Conservation (phyloP, 2,113 vertebrate genomes). For the Cyprinodon brontotheroides region DNA sequence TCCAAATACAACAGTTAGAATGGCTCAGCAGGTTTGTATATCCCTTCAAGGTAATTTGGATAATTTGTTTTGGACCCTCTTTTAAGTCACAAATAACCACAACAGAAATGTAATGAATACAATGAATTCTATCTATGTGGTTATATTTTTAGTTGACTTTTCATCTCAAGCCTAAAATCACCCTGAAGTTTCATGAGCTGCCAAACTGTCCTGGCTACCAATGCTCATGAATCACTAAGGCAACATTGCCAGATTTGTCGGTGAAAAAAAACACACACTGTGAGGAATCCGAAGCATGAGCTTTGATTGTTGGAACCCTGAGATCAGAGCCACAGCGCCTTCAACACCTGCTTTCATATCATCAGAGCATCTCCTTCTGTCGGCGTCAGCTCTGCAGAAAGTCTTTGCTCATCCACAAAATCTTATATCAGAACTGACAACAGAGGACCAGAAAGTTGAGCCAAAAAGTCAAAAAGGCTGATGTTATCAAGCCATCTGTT, state of each 20-base stretch:
- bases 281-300: neutral
- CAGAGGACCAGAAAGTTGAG: conserved; percentile 33
- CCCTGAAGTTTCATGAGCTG: neutral
- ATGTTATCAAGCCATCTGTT: conserved; percentile 70
- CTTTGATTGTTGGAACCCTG: neutral
- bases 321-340: neutral
- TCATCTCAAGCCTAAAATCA: neutral
- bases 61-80: too few relatives aligned
- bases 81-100: too few relatives aligned
- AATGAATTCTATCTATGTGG: too few relatives aligned
- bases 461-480: conserved; percentile 22
- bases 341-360: conserved; percentile 1
- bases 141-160: neutral
- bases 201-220: neutral
- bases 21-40: too few relatives aligned
- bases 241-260: neutral
- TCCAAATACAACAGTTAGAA: too few relatives aligned
- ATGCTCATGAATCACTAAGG: neutral
- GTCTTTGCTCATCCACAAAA: conserved; percentile 13
- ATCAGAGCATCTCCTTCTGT: conserved; percentile 5
- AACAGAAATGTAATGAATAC: too few relatives aligned
- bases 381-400: conserved; percentile 3
- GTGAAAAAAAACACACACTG: neutral
- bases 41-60: too few relatives aligned
- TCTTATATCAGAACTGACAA: conserved; percentile 15